Conservation (phyloP, 2,797 vertebrate genomes). For the Delichon dasypus region DNA sequence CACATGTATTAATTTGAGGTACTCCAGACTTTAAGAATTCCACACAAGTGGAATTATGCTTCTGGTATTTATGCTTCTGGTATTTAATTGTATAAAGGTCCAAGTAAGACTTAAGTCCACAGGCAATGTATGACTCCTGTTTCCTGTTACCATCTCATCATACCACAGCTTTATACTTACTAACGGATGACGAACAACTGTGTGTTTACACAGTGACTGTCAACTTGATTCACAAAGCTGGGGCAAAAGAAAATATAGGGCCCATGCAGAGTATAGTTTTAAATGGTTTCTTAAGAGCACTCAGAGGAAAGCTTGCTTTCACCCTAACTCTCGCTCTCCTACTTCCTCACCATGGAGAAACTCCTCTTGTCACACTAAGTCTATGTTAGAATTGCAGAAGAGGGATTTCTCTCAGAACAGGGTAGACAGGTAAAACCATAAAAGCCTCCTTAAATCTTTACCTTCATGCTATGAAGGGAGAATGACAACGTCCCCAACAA, state of each 20-base stretch:
- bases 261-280: background rate
- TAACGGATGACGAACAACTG: background rate
- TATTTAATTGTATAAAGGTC: background rate
- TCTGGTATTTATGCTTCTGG: background rate
- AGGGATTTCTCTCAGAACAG: background rate
- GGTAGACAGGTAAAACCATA: background rate
- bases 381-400: background rate
- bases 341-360: background rate
- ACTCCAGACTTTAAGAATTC: background rate
- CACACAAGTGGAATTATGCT: background rate
- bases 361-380: background rate
- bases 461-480: background rate
- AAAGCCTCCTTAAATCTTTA: background rate
- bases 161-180: background rate
- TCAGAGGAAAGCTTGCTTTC: background rate
- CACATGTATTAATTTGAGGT: background rate
- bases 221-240: background rate
- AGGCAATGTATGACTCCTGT: background rate
- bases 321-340: background rate
- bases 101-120: background rate
- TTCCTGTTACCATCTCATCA: background rate
- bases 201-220: background rate
- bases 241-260: background rate
- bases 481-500: background rate
- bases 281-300: background rate